phyloP scores from a whole-genome alignment of 2,113 vertebrate species.

The Myrmecophaga tridactyla region DNA sequence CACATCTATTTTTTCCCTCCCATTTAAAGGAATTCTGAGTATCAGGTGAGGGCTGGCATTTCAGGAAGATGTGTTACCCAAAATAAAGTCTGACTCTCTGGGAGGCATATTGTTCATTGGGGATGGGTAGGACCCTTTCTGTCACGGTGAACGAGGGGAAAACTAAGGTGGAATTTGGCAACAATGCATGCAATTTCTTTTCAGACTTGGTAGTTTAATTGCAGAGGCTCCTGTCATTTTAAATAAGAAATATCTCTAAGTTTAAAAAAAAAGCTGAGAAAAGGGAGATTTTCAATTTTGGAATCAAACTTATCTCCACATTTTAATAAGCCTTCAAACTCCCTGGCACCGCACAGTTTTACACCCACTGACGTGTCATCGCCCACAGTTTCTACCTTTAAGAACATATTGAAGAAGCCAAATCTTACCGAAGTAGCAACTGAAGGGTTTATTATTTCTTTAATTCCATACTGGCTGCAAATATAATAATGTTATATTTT shows the following conservation, averaged over 20 bases:
- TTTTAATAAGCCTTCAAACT: background rate
- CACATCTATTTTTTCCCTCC: background rate
- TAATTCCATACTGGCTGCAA: background rate
- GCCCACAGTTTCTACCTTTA: conserved; percentile 3
- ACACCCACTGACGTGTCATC: background rate
- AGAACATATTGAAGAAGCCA: background rate
- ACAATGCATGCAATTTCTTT: background rate
- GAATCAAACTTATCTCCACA: conserved; percentile 6
- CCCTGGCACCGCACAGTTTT: background rate
- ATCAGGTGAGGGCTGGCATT: background rate
- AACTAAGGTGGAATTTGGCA: background rate
- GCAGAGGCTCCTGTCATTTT: conserved; percentile 20
- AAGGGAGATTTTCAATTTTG: conserved; percentile 35
- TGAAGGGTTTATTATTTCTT: background rate
- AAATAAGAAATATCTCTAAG: background rate
- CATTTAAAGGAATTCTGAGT: background rate
- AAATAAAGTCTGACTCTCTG: background rate
- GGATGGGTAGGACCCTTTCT: background rate
- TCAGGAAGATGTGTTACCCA: background rate
- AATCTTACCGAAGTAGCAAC: conserved; percentile 1
- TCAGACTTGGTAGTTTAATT: background rate
- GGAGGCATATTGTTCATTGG: background rate
- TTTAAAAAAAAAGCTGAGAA: background rate
- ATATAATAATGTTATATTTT: background rate
- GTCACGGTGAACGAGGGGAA: background rate